phyloP scores from a whole-genome alignment of 2,797 vertebrate species.

The Helicolenus hilgendorfi region DNA sequence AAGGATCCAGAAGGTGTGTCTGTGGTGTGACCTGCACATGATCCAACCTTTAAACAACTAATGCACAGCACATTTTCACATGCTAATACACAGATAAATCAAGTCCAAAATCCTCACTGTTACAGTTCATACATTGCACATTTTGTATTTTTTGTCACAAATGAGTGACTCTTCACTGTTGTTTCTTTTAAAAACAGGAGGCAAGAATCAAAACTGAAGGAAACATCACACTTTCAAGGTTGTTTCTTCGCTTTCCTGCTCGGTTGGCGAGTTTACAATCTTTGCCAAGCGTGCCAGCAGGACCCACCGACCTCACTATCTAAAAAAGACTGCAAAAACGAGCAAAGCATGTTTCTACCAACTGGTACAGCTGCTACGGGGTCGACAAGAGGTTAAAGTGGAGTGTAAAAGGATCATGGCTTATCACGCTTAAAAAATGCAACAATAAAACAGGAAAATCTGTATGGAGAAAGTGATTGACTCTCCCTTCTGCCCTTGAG shows the following conservation, averaged over 20 bases:
- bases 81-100: not conserved
- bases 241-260: slow-evolving; percentile 9
- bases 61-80: not conserved
- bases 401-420: not conserved
- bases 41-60: not conserved
- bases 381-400: slow-evolving; percentile 28
- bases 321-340: slow-evolving; percentile 24
- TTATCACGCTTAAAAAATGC: not conserved
- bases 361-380: slow-evolving; percentile 33
- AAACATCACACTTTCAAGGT: slow-evolving; percentile 1
- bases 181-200: not conserved
- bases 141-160: not conserved
- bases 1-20: not conserved
- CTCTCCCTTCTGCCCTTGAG: slow-evolving; percentile 33
- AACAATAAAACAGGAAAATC: slow-evolving; percentile 7
- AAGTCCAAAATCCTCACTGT: not conserved
- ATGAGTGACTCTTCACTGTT: not conserved
- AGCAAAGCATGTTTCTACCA: slow-evolving; percentile 13
- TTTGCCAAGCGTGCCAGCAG: slow-evolving; percentile 40
- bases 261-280: not conserved
- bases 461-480: slow-evolving; percentile 17
- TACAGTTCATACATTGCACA: not conserved
- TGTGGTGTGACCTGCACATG: not conserved
- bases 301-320: slow-evolving; percentile 11
- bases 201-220: not conserved